Evolutionary conservation across 2,888 invertebrate genomes (phyloP).

Genomic region (Mesorhabditis sp.): DNA sequence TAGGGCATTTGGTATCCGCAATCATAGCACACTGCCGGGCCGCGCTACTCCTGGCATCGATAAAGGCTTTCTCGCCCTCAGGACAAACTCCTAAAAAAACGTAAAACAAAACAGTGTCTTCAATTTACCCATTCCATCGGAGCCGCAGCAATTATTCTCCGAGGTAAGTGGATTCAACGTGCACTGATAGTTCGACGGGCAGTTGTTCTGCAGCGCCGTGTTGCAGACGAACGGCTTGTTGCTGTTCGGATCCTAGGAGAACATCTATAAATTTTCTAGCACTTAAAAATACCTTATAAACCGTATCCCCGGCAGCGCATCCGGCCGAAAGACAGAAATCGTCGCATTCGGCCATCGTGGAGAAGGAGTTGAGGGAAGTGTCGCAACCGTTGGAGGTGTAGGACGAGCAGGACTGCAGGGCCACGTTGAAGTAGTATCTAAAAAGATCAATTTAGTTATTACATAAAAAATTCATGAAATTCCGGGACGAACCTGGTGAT

Average conservation of each 20-base stretch:
- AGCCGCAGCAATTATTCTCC: slow-evolving; percentile 36
- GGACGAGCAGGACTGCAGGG: slow-evolving; percentile 35
- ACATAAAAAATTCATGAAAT: too few relatives aligned
- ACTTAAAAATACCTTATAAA: slow-evolving; percentile 23
- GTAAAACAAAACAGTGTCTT: background rate
- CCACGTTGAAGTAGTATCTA: slow-evolving; percentile 44
- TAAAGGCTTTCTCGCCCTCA: slow-evolving; percentile 38
- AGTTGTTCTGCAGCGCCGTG: slow-evolving; percentile 37
- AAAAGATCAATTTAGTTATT: background rate
- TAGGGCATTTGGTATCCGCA: slow-evolving; percentile 11
- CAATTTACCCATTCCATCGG: slow-evolving; percentile 26
- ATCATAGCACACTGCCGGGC: slow-evolving; percentile 41
- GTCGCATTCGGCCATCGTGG: slow-evolving; percentile 38
- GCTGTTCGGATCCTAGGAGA: slow-evolving; percentile 28
- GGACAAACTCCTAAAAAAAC: slow-evolving; percentile 34
- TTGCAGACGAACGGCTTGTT: slow-evolving; percentile 36
- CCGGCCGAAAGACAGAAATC: slow-evolving; percentile 43
- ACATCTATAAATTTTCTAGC: background rate
- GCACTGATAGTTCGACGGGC: slow-evolving; percentile 32
- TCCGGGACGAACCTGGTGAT: slow-evolving; percentile 23
- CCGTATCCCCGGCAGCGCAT: slow-evolving; percentile 33
- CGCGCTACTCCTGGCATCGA: slow-evolving; percentile 33
- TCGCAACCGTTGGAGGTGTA: slow-evolving; percentile 45
- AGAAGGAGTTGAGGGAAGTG: slow-evolving; percentile 45
- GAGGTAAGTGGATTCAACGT: slow-evolving; percentile 30